phyloP scores from a whole-genome alignment of 2,888 invertebrate species.

The Taphrorychus bicolor region DNA sequence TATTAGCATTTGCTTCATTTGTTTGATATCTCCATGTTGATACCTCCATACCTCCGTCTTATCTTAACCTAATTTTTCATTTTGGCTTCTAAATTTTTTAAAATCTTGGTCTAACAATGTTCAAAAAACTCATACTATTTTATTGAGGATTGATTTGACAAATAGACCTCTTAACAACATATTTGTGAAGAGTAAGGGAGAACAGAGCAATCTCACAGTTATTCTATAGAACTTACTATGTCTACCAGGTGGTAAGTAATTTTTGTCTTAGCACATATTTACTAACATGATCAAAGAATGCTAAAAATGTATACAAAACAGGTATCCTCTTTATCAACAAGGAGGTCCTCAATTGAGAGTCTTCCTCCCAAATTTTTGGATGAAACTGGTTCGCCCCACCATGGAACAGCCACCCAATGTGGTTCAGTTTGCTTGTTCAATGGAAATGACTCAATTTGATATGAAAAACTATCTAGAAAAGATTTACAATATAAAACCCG shows the following conservation, averaged over 20 bases:
- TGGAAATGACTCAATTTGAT: slow-evolving; percentile 92
- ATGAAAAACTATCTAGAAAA: slow-evolving; percentile 93
- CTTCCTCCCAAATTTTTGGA: slow-evolving; percentile 96
- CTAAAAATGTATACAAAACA: slow-evolving; percentile 57
- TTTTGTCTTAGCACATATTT: background rate
- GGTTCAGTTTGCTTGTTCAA: slow-evolving; percentile 88
- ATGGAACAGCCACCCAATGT: slow-evolving; percentile 77
- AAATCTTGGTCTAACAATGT: too few relatives aligned
- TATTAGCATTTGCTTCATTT: too few relatives aligned
- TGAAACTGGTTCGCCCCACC: slow-evolving; percentile 83
- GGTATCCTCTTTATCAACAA: slow-evolving; percentile 90
- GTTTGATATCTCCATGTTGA: too few relatives aligned
- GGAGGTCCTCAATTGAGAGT: slow-evolving; percentile 95
- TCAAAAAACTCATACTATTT: too few relatives aligned
- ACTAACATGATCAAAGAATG: background rate
- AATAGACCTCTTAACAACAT: too few relatives aligned
- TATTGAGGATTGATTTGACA: too few relatives aligned
- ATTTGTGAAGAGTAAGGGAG: too few relatives aligned
- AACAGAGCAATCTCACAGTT: too few relatives aligned
- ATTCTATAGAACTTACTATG: too few relatives aligned
- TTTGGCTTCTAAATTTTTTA: too few relatives aligned
- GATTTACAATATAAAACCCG: slow-evolving; percentile 87
- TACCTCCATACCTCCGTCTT: too few relatives aligned
- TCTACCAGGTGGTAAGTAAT: slow-evolving; percentile 5
- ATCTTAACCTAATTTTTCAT: too few relatives aligned